Evolutionary conservation across 2,113 vertebrate genomes (phyloP), one percentile per base, ranked within the genome.

Genomic region (Aepyceros melampus): DNA sequence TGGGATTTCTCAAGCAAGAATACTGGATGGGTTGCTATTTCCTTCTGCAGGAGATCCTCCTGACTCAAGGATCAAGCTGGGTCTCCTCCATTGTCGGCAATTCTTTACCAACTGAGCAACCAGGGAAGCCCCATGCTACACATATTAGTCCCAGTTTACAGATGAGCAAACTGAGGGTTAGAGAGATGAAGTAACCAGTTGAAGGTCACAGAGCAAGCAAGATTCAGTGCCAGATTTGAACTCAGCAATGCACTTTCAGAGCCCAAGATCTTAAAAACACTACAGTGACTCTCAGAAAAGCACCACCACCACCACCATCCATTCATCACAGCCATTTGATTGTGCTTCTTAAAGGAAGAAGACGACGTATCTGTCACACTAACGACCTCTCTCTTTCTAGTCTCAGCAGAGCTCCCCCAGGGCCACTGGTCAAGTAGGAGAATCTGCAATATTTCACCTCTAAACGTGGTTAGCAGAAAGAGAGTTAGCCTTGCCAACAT

Each of bases 161-260:
- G n/a, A 92, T 23, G 40, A 40, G 51, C 33, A 94, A 91, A 56
- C 15, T 79, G 56, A 96, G 81, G 49, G 19, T 60, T 89, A 74
- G 33, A 51, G 31, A 36, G 36, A 86, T 33, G 8, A 56, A 8
- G 19, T 62, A 27, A 45, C 14, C 45, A 33, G 45, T 8, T 8
- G 19, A 55, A 92, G 11, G 31, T 84, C 23, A 84, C 64, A 62
- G 2, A 25, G 23, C 15, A 17, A 58, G 31, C 6, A 86, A 79
- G 56, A 81, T 56, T 81, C 83, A 55, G 31, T 13, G 19, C 11
- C 87, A 33, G 19, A 94, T 86, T 7, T 87, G 67, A 43, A 71
- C 31, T 29, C n/a, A 79, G 25, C 14, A 67, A 16, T 43, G 40
- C 2, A 9, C 17, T 74, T 43, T 58, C 17, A 11, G 58, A 82